Evolutionary conservation across 2,797 vertebrate species (phyloP).

Genomic region (Zenarchopterus dispar): DNA sequence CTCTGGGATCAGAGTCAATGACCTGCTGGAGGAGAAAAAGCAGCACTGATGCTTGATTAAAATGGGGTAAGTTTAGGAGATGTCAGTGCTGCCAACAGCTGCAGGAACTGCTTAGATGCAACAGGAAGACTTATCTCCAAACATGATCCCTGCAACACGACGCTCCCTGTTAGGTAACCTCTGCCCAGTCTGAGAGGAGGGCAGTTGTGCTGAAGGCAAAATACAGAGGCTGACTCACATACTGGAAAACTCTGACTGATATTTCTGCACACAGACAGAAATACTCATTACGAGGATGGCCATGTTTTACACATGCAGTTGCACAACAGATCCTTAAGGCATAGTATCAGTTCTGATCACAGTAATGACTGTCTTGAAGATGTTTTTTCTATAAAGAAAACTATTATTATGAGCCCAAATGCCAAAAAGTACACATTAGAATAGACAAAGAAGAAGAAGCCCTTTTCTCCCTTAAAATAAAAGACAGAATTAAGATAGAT

Average conservation of each 20-base stretch:
- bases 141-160: constrained; percentile 60
- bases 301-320: not conserved
- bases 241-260: constrained; percentile 1
- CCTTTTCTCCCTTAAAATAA: too few species aligned
- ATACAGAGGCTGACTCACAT: constrained; percentile 26
- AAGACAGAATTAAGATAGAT: too few species aligned
- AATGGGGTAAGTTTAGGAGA: constrained; percentile 75
- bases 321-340: not conserved
- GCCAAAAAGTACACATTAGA: too few species aligned
- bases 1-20: constrained; percentile 61
- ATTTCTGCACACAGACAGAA: constrained; percentile 2
- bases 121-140: constrained; percentile 32
- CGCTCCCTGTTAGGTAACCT: constrained; percentile 41
- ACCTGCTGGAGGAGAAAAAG: constrained; percentile 48
- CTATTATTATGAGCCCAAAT: too few species aligned
- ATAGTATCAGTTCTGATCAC: too few species aligned
- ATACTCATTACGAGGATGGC: not conserved
- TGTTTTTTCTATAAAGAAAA: too few species aligned
- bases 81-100: constrained; percentile 35
- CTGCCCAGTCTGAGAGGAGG: constrained; percentile 19
- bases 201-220: constrained; percentile 29
- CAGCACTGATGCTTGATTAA: constrained; percentile 58
- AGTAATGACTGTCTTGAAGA: too few species aligned
- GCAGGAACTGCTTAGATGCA: constrained; percentile 40
- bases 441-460: too few species aligned